Evolutionary conservation across 30 jellyfish, hydroid and myxozoan species (phyloP).

Genomic region (Euphysa ruthae): DNA sequence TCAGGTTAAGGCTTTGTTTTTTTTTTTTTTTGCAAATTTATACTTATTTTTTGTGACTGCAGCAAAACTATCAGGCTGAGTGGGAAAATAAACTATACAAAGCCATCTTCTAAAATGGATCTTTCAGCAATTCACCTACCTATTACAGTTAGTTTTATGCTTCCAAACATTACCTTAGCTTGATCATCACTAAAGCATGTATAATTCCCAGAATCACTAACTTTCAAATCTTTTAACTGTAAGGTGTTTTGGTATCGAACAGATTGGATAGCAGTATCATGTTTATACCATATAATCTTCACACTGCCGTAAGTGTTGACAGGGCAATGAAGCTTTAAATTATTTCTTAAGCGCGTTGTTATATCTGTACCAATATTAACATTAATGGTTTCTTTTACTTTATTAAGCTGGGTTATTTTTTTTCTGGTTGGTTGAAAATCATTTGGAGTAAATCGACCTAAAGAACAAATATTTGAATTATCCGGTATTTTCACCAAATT

Average conservation of each 20-base stretch:
- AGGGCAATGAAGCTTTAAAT: slow-evolving; percentile 6
- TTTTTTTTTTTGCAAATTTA: too few species aligned
- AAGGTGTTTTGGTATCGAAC: slow-evolving; percentile 30
- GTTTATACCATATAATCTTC: slow-evolving; percentile 40
- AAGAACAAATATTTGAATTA: not conserved
- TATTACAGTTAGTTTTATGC: not conserved
- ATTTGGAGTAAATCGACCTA: slow-evolving; percentile 12
- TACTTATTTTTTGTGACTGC: too few species aligned
- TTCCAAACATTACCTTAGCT: slow-evolving; percentile 11
- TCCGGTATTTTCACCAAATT: not conserved
- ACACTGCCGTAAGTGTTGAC: slow-evolving; percentile 16
- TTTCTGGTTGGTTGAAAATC: not conserved
- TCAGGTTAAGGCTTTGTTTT: too few species aligned
- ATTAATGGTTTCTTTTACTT: not conserved
- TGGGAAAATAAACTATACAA: too few species aligned
- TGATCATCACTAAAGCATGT: slow-evolving; percentile 32
- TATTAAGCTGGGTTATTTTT: not conserved
- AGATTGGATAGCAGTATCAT: slow-evolving; percentile 25
- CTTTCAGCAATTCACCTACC: too few species aligned
- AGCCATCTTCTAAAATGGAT: too few species aligned
- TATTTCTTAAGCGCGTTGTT: not conserved
- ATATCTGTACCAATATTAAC: slow-evolving; percentile 20
- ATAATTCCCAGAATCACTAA: slow-evolving; percentile 72
- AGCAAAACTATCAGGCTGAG: too few species aligned
- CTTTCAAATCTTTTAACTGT: slow-evolving; percentile 11